Evolutionary conservation across 2,888 invertebrate species (phyloP).

Genomic region (Ecdyonurus torrentis): DNA sequence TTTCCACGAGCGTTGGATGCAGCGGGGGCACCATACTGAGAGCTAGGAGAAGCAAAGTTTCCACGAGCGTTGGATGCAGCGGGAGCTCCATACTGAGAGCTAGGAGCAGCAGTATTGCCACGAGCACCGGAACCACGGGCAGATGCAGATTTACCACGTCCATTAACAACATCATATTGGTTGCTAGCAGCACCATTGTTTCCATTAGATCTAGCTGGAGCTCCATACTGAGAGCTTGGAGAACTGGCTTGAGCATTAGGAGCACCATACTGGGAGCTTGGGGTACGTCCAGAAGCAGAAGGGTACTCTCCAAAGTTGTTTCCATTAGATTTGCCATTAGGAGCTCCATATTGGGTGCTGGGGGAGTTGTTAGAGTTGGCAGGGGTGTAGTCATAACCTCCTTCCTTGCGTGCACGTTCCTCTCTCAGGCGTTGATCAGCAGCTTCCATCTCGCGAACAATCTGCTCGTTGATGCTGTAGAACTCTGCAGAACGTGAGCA

Average conservation of each 20-base stretch:
- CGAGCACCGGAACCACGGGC: not conserved
- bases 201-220: not conserved
- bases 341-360: not conserved
- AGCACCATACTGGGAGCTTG: not conserved
- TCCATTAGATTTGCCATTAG: not conserved
- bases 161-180: not conserved
- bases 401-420: not conserved
- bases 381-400: not conserved
- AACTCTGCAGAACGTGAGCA: conserved; percentile 46
- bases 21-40: not conserved
- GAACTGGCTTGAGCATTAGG: not conserved
- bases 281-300: not conserved
- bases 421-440: not conserved
- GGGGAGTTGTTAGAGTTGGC: not conserved
- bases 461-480: conserved; percentile 65
- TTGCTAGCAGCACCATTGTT: not conserved
- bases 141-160: not conserved
- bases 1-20: not conserved
- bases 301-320: too few species aligned
- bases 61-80: not conserved
- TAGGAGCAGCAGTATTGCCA: not conserved
- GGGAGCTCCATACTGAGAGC: conserved; percentile 13
- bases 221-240: not conserved
- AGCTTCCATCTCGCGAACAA: conserved; percentile 44
- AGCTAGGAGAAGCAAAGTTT: not conserved